Conservation (phyloP, 2,888 invertebrate species). For the Leucoma salicis region DNA sequence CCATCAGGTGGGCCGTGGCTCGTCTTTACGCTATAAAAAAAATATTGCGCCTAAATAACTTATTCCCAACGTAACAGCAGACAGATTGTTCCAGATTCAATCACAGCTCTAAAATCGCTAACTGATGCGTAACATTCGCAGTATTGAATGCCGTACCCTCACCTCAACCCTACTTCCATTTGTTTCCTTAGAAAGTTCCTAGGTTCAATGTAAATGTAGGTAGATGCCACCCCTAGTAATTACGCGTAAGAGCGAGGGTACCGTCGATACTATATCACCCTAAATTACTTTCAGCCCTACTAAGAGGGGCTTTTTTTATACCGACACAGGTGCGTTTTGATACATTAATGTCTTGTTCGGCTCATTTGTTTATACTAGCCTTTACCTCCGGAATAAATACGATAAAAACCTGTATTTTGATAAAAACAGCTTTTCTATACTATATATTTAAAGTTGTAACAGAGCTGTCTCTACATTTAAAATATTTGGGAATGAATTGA, state of each 20-base stretch:
- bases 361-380: constrained; percentile 22
- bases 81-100: too few species aligned
- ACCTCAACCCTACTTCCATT: background rate
- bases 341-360: constrained; percentile 36
- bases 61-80: too few species aligned
- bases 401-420: constrained; percentile 7
- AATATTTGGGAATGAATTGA: too few species aligned
- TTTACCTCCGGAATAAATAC: constrained; percentile 10
- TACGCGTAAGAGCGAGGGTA: constrained; percentile 40
- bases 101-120: too few species aligned
- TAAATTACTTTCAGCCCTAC: constrained; percentile 67
- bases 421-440: background rate
- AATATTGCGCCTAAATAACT: too few species aligned
- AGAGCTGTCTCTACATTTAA: too few species aligned
- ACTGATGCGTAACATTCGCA: background rate
- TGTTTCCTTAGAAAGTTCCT: constrained; percentile 23
- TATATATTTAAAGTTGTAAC: constrained; percentile 2
- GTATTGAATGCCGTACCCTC: background rate
- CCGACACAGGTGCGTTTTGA: constrained; percentile 49
- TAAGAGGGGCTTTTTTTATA: constrained; percentile 46
- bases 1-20: too few species aligned
- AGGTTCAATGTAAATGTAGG: constrained; percentile 22
- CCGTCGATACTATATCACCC: constrained; percentile 59
- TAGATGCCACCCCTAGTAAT: constrained; percentile 40
- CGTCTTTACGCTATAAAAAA: too few species aligned